Base-by-base conservation (phyloP, 1,140 invertebrate species). In the Zaprionus taronus region DNA sequence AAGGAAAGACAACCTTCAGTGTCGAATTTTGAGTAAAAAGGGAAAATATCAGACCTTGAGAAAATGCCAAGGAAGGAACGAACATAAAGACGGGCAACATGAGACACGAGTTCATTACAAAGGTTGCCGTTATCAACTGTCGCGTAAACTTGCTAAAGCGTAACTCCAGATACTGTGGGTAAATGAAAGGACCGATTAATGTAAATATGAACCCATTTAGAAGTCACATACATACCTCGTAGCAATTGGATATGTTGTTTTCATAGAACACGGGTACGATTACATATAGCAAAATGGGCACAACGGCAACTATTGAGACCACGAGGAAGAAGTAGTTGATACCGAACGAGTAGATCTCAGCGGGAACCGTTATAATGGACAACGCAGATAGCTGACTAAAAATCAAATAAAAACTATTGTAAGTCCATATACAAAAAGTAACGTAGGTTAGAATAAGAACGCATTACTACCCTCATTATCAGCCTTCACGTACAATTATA, bases 211-310 rank as follows among this genome's bases (percentile, higher is more conserved):
- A 12, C 11, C 9, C 47, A 24, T 2, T 24, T 51, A 3, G 9
- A 17, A 38, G 6, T 2, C 11, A 26, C 72, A 91, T 95, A 26
- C 73, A 91, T 94, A 97, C 96, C 94, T 97, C 95, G 92, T 97
- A 98, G 24, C 95, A 96, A 64, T 96, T 97, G n/a, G 96, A 97
- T 5, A 96, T 95, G 92, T 96, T 95, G 5, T 97, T 94, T 31
- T 95, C 94, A 81, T 96, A 97, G 92, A 98, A 98, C 0, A 98
- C 96, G 1, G 97, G 97, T n/a, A 98, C 94, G 82, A 96, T 97
- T 17, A 96, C 93, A 31, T 93, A 93, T 15, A 95, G 94, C 79
- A 97, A 95, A 0, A 95, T 94, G 2, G 96, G 78, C 14, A 96
- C 95, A 22, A 96, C 95, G 2, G 96, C 93, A 28, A 95, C 81